Base-by-base conservation (phyloP, 1,140 invertebrate genomes). In the Cotesia vestalis region DNA sequence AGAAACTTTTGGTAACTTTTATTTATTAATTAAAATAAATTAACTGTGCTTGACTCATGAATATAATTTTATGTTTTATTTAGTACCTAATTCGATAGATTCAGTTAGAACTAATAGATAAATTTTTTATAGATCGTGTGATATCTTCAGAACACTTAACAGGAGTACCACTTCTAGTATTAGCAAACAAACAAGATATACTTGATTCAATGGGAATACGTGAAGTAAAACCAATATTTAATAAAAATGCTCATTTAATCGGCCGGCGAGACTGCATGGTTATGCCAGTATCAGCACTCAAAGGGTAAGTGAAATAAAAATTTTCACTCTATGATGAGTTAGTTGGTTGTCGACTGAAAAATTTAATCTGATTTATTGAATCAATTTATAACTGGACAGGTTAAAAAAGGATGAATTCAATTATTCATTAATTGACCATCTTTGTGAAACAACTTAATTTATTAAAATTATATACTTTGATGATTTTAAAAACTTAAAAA, bases 131-230 rank as follows among this genome's bases (percentile, higher is more conserved):
- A 98, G 96, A 98, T 87, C 95, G 93, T 87, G 97, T 99, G 92
- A 96, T 99, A 82, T 92, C 92, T 4, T 98, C 95, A 82, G 94
- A 97, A 80, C 91, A 93, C 80, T 87, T 99, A 55, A 90, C 90
- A 69, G 95, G 95, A 52, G 93, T 98, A 66, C 97, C 97, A 4
- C 86, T 99, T 59, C 88, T 99, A 74, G 93, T 99, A 71, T 88
- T 99, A 79, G 97, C 96, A 35, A 99, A 99, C 87, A 99, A 99
- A 88, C 97, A 99, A 90, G 97, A 99, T 89, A 92, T 97, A 84
- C 93, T 94, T 75, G 96, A 96, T 79, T 96, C 95, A 82, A 96
- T 98, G 94, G 95, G 94, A 69, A 95, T 98, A 5, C 89, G 95
- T 77, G 95, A 96, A 85, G 95, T 99, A 2, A 98, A 97, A 85